phyloP scores from a whole-genome alignment of 2,888 invertebrate genomes.

The Epicampocera succincta region DNA sequence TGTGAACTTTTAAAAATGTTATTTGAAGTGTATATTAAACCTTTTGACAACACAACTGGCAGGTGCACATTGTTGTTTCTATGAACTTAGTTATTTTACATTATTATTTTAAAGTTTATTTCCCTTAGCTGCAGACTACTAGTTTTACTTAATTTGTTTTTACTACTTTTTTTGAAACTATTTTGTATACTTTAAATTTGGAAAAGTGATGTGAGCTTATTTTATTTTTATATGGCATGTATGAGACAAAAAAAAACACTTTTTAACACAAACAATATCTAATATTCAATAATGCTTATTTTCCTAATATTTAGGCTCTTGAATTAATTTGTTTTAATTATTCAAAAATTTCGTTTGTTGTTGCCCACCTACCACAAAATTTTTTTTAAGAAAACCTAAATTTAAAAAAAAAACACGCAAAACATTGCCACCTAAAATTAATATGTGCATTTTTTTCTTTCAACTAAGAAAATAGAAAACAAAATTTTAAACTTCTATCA shows the following conservation, averaged over 20 bases:
- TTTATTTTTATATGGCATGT: slow-evolving; percentile 12
- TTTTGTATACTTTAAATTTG: slow-evolving; percentile 26
- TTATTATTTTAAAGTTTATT: slow-evolving; percentile 40
- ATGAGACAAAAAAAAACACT: slow-evolving; percentile 46
- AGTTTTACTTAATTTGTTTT: slow-evolving; percentile 22
- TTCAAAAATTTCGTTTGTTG: slow-evolving; percentile 47
- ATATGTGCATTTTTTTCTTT: slow-evolving; percentile 72
- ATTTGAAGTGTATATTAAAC: slow-evolving; percentile 53
- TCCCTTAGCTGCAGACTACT: slow-evolving; percentile 39
- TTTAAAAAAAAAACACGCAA: slow-evolving; percentile 27
- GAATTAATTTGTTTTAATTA: slow-evolving; percentile 42
- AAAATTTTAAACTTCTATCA: slow-evolving; percentile 42
- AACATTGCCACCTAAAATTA: slow-evolving; percentile 67
- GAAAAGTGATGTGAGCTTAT: slow-evolving; percentile 12
- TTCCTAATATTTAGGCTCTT: slow-evolving; percentile 1
- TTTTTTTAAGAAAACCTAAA: slow-evolving; percentile 31
- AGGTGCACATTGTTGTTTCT: slow-evolving; percentile 68
- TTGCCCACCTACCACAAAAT: slow-evolving; percentile 68
- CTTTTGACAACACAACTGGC: slow-evolving; percentile 74
- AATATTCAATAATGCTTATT: slow-evolving; percentile 49
- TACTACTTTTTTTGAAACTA: slow-evolving; percentile 9
- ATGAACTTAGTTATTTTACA: slow-evolving; percentile 38
- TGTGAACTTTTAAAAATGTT: slow-evolving; percentile 1
- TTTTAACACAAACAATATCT: slow-evolving; percentile 49
- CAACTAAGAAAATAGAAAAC: slow-evolving; percentile 31